A percentile compares a stretch with the other conserved stretches of the same genome.
phyloP scores from a whole-genome alignment of 2,113 vertebrate species.

The Suncus etruscus region DNA sequence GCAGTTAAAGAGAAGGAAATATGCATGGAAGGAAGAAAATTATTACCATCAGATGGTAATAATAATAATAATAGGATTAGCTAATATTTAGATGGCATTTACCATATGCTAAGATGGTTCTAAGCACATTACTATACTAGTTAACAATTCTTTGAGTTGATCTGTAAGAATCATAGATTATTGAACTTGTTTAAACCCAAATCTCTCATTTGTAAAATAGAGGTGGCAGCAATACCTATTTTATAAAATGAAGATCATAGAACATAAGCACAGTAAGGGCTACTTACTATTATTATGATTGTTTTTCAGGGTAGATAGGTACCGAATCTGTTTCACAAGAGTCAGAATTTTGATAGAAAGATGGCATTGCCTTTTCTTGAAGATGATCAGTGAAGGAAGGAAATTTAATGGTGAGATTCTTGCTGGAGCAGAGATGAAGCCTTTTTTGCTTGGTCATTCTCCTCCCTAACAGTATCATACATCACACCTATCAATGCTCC shows the following conservation, averaged over 20 bases:
- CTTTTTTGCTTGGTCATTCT: not conserved
- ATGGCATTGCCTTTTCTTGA: not conserved
- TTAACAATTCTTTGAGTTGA: not conserved
- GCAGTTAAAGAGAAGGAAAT: not conserved
- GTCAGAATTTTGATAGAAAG: not conserved
- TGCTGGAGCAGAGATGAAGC: not conserved
- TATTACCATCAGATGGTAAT: not conserved
- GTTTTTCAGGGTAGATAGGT: not conserved
- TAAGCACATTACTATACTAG: not conserved
- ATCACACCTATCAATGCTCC: too few species aligned
- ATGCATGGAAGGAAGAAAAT: not conserved
- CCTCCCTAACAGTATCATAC: not conserved
- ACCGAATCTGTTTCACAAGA: not conserved
- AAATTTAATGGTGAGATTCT: not conserved
- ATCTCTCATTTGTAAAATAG: not conserved
- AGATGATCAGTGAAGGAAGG: not conserved
- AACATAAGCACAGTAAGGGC: not conserved
- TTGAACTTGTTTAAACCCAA: not conserved
- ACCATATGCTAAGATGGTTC: not conserved
- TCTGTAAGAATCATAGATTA: not conserved
- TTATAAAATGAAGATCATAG: not conserved
- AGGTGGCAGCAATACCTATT: not conserved
- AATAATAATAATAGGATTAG: not conserved
- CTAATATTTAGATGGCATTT: not conserved
- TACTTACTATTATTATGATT: not conserved